A percentile compares a stretch with the other conserved stretches of the same genome.
Conservation (phyloP, 2,113 vertebrate species). For the Ia io region DNA sequence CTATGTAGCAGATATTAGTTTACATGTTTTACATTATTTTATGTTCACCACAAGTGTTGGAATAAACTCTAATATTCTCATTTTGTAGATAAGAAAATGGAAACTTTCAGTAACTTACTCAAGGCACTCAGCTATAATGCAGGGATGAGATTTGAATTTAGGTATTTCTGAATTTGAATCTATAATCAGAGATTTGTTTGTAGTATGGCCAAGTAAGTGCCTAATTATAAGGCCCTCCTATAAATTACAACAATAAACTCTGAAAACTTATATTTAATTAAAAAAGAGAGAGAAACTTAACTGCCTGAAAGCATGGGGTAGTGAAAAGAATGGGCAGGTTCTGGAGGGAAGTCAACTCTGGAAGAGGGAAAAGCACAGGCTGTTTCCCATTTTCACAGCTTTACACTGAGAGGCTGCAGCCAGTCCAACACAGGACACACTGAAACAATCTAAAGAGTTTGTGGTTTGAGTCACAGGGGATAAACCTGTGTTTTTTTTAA, state of each 20-base stretch:
- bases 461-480: neutral
- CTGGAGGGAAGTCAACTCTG: neutral
- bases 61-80: neutral
- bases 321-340: neutral
- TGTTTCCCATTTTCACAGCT: neutral
- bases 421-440: neutral
- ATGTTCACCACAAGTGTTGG: neutral
- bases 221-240: neutral
- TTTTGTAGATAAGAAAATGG: neutral
- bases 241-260: neutral
- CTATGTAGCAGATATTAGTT: neutral
- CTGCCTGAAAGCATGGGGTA: neutral
- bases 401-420: neutral
- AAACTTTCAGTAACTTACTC: neutral
- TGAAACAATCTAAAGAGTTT: neutral
- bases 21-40: neutral
- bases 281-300: neutral
- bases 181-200: neutral
- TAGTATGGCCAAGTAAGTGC: neutral
- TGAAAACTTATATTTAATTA: neutral
- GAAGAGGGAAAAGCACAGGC: neutral
- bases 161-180: neutral
- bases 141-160: neutral
- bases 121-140: neutral
- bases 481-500: neutral